A percentile compares a stretch with the other conserved stretches of the same genome.
phyloP scores from a whole-genome alignment of 1,140 invertebrate genomes.

The Tribolium castaneum region DNA sequence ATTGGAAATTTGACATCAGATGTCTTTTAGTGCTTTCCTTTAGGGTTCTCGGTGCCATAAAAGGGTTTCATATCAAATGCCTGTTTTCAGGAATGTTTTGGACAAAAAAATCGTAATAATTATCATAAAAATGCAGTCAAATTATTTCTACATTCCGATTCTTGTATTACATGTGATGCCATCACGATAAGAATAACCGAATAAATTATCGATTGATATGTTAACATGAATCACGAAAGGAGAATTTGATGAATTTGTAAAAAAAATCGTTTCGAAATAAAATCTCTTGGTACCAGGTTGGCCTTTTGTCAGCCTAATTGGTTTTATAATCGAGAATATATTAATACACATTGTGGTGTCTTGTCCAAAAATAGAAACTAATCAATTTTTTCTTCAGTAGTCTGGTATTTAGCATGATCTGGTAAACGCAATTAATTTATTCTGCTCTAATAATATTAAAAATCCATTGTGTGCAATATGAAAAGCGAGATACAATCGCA shows the following conservation, averaged over 20 bases:
- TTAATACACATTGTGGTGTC: no score
- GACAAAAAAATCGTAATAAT: background rate
- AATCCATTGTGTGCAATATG: conserved; percentile 32
- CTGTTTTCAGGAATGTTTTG: background rate
- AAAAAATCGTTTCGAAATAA: background rate
- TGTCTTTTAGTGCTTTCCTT: conserved; percentile 4
- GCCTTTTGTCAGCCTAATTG: no score
- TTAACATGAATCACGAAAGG: background rate
- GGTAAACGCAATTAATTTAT: conserved; percentile 10
- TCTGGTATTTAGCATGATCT: background rate
- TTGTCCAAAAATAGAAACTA: background rate
- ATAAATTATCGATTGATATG: conserved; percentile 6
- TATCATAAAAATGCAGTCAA: background rate
- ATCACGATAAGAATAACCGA: background rate
- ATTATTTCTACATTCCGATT: background rate
- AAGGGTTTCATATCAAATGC: conserved; percentile 11
- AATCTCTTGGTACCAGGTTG: conserved; percentile 3
- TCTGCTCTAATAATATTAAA: conserved; percentile 26
- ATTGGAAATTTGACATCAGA: conserved; percentile 17
- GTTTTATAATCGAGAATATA: no score
- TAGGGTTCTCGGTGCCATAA: background rate
- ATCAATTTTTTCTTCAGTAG: background rate
- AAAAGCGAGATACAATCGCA: conserved; percentile 28
- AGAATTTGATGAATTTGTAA: background rate
- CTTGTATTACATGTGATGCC: conserved; percentile 15